Conservation (phyloP, 2,113 vertebrate species). For the Alces alces region DNA sequence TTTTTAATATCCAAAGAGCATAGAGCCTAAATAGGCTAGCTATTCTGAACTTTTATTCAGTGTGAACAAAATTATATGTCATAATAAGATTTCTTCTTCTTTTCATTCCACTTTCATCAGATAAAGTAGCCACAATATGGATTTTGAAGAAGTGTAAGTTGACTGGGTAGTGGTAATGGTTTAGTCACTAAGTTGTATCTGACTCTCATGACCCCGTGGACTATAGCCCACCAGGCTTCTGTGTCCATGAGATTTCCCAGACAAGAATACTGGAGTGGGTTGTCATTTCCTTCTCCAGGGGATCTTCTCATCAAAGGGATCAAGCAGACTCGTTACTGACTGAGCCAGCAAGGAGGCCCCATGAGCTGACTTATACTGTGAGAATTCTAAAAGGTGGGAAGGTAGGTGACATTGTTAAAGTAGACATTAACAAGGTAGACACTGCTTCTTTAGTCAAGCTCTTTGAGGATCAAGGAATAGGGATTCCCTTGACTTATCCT, state of each 20-base stretch:
- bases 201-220: background rate
- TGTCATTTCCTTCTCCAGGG: background rate
- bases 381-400: background rate
- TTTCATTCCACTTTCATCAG: background rate
- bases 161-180: background rate
- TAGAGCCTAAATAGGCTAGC: background rate
- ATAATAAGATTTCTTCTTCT: background rate
- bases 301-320: background rate
- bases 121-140: background rate
- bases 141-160: conserved; percentile 19
- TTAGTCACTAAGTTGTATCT: background rate
- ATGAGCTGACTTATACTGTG: background rate
- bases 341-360: background rate
- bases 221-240: background rate
- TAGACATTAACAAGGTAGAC: background rate
- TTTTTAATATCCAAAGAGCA: conserved; percentile 18
- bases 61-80: background rate
- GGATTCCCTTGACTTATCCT: background rate
- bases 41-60: conserved; percentile 28
- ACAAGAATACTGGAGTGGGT: background rate
- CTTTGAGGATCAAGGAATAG: background rate
- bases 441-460: background rate
- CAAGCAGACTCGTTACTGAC: background rate
- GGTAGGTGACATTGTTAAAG: background rate
- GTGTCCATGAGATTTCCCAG: background rate